A percentile compares a stretch with the other conserved stretches of the same genome.
phyloP scores from a whole-genome alignment of 2,888 invertebrate genomes.

The Troides oblongomaculatus region DNA sequence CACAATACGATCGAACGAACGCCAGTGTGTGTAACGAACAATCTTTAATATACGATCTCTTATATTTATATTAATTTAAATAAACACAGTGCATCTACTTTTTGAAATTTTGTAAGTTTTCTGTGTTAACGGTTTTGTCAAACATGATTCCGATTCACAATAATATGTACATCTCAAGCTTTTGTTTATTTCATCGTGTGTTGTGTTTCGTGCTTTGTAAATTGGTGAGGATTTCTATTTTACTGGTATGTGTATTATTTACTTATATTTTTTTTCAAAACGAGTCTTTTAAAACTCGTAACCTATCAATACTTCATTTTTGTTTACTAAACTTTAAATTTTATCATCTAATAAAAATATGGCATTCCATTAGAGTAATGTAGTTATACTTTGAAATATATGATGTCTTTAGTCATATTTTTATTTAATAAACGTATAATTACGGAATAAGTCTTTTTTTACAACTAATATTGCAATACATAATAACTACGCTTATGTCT shows the following conservation, averaged over 20 bases:
- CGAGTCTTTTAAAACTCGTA: too few species aligned
- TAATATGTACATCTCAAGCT: constrained; percentile 35
- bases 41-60: constrained; percentile 9
- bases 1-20: constrained; percentile 76
- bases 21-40: constrained; percentile 38
- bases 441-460: too few species aligned
- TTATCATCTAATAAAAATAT: too few species aligned
- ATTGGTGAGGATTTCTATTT: constrained; percentile 28
- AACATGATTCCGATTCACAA: constrained; percentile 60
- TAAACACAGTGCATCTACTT: constrained; percentile 2
- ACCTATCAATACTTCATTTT: too few species aligned
- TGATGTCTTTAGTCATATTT: too few species aligned
- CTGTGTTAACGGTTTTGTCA: constrained; percentile 64
- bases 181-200: constrained; percentile 50
- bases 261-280: background rate
- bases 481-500: too few species aligned
- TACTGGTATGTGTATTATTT: constrained; percentile 13
- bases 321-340: too few species aligned
- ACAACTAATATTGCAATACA: too few species aligned
- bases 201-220: constrained; percentile 24
- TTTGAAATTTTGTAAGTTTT: constrained; percentile 29
- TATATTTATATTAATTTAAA: background rate
- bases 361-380: too few species aligned
- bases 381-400: too few species aligned
- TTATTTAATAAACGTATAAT: too few species aligned